A percentile compares a stretch with the other conserved stretches of the same genome.
phyloP scores from a whole-genome alignment of 2,113 vertebrate genomes.

The Rhabdornis inornatus region DNA sequence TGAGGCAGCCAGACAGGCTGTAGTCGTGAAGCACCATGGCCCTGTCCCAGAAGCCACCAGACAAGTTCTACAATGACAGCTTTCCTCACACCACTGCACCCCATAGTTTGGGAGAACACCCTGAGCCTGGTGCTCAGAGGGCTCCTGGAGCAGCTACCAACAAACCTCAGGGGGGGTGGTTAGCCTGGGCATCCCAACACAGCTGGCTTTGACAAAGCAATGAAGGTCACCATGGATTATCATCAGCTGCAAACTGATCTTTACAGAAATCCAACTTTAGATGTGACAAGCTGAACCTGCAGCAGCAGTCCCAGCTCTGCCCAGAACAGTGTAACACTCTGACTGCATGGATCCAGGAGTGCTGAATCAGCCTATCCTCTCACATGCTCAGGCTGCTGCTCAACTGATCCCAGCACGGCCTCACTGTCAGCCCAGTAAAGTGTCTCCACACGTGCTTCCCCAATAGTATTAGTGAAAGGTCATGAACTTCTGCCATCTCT shows the following conservation, averaged over 20 bases:
- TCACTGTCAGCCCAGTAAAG: background rate
- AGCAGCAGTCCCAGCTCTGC: background rate
- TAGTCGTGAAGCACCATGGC: background rate
- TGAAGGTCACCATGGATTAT: background rate
- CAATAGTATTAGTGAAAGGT: conserved; percentile 34
- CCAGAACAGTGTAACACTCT: background rate
- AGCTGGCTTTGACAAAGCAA: background rate
- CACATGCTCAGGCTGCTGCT: background rate
- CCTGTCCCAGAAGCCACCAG: background rate
- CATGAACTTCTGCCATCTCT: background rate
- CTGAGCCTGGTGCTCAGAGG: background rate
- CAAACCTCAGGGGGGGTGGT: rapidly evolving
- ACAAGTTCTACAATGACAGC: background rate
- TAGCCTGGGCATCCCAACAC: background rate
- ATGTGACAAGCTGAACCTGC: background rate
- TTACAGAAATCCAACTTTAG: background rate
- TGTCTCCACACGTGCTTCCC: background rate
- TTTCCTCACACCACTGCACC: background rate
- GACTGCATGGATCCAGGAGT: background rate
- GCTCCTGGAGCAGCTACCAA: background rate
- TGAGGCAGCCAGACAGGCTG: background rate
- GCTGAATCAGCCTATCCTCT: background rate
- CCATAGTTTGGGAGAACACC: background rate
- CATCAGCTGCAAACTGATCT: background rate
- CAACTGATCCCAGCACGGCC: background rate